Conservation (phyloP, 2,113 vertebrate species). For the Cavia aperea region DNA sequence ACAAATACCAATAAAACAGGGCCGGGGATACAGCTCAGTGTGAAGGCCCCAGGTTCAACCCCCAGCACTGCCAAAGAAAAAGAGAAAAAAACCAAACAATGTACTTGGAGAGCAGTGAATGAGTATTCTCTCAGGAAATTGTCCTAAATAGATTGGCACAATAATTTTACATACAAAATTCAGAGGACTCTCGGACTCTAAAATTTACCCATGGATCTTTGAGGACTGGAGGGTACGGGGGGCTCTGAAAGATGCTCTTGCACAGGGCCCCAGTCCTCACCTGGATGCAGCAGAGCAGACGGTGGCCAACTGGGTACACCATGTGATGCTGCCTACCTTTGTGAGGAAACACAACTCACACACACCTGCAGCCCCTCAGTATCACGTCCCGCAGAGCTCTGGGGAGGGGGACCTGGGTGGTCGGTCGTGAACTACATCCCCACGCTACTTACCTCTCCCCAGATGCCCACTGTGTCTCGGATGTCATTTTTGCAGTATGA, state of each 20-base stretch:
- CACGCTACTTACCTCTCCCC: slow-evolving; percentile 87
- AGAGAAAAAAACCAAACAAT: neutral
- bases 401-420: accelerated
- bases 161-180: neutral
- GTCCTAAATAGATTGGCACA: neutral
- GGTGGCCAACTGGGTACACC: too few relatives aligned
- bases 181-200: neutral
- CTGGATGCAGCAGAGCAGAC: accelerated
- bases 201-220: neutral
- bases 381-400: accelerated
- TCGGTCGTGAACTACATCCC: accelerated
- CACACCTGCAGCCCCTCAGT: accelerated
- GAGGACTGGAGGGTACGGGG: neutral
- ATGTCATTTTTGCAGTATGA: slow-evolving; percentile 99
- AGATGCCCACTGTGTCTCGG: slow-evolving; percentile 92
- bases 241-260: neutral
- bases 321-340: accelerated
- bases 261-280: neutral
- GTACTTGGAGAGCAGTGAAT: neutral
- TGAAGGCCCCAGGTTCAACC: neutral
- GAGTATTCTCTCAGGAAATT: neutral
- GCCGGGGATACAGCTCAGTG: neutral
- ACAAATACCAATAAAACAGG: neutral
- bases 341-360: accelerated
- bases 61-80: neutral